Conservation (phyloP, 2,888 invertebrate species). For the Linhomoeus sp. region DNA sequence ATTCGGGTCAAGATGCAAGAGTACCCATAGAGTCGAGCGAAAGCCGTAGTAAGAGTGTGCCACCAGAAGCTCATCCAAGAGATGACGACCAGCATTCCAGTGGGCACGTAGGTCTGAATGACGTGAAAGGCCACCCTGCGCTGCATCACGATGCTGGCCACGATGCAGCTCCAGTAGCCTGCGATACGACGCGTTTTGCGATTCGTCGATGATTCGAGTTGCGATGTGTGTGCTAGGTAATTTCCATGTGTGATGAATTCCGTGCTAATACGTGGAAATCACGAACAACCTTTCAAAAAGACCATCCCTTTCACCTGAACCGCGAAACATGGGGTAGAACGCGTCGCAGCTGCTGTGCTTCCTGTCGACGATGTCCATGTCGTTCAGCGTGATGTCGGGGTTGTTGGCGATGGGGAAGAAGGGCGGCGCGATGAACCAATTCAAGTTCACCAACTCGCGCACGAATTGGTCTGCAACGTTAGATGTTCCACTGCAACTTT, state of each 20-base stretch:
- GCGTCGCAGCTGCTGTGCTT: constrained; percentile 14
- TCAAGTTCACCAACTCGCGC: constrained; percentile 20
- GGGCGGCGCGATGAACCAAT: constrained; percentile 18
- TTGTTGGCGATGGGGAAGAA: constrained; percentile 22
- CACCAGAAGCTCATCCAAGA: constrained; percentile 7
- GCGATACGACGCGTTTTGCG: too few relatives aligned
- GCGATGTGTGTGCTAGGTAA: too few relatives aligned
- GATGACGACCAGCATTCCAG: constrained; percentile 10
- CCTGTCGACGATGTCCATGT: constrained; percentile 20
- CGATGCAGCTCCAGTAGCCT: constrained; percentile 16
- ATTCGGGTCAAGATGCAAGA: too few relatives aligned
- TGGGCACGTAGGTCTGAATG: constrained; percentile 25
- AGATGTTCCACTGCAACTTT: too few relatives aligned
- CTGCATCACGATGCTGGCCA: constrained; percentile 16
- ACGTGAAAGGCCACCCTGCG: constrained; percentile 22
- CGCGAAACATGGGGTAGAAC: constrained; percentile 25
- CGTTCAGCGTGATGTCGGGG: constrained; percentile 20
- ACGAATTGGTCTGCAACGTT: constrained; percentile 25
- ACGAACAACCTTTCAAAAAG: too few relatives aligned
- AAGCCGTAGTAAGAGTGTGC: too few relatives aligned
- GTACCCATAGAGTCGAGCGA: too few relatives aligned
- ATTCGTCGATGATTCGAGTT: too few relatives aligned
- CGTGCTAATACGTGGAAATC: too few relatives aligned
- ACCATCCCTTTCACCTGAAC: too few relatives aligned
- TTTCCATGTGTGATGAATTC: too few relatives aligned